Conservation (phyloP, 2,797 vertebrate genomes). For the Sciurus carolinensis region DNA sequence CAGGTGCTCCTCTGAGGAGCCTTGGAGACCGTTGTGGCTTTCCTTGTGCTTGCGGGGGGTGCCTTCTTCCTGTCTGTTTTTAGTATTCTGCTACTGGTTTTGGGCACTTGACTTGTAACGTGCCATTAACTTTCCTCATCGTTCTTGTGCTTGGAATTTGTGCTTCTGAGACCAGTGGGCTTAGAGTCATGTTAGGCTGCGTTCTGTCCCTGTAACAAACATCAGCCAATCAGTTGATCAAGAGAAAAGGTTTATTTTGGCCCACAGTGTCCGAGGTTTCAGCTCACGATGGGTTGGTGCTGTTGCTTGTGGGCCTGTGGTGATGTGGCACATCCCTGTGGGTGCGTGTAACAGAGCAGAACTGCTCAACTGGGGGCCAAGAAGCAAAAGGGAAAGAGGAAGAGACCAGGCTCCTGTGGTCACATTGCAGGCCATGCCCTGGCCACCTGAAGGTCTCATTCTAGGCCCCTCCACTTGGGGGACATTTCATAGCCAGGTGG, state of each 20-base stretch:
- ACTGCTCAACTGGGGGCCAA: background rate
- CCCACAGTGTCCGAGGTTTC: background rate
- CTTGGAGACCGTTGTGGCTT: background rate
- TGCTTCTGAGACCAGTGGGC: background rate
- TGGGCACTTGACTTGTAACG: background rate
- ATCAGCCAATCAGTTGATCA: background rate
- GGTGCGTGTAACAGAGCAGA: background rate
- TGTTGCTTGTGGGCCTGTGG: background rate
- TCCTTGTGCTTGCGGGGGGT: too few species aligned
- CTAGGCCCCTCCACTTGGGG: background rate
- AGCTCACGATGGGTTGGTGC: background rate
- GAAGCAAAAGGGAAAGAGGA: background rate
- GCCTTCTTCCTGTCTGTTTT: background rate
- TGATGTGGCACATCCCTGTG: too few species aligned
- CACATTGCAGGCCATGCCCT: background rate
- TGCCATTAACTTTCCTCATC: too few species aligned
- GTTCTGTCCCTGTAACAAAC: background rate
- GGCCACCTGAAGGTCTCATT: background rate
- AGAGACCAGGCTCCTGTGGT: background rate
- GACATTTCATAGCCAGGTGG: too few species aligned
- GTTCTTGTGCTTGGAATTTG: conserved; percentile 1
- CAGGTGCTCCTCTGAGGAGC: too few species aligned
- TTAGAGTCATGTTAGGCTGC: background rate
- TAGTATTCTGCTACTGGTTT: background rate
- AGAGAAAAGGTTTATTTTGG: background rate